Conservation (phyloP, 2,113 vertebrate genomes). For the Emydura subglobosa region DNA sequence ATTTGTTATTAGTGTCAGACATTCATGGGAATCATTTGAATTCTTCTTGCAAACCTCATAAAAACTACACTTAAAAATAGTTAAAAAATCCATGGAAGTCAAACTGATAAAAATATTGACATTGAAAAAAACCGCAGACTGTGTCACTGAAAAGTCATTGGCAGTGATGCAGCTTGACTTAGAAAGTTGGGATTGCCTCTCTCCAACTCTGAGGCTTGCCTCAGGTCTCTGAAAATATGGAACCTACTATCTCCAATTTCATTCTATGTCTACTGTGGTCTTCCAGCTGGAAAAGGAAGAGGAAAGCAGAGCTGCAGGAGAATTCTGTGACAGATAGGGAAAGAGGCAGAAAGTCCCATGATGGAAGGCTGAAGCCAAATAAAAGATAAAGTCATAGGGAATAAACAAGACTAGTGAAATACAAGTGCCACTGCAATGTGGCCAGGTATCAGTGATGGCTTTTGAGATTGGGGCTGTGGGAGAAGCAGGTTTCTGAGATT, state of each 20-base stretch:
- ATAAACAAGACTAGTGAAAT: not conserved
- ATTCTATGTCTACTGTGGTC: not conserved
- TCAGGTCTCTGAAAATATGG: not conserved
- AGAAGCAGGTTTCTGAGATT: not conserved
- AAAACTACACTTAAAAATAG: not conserved
- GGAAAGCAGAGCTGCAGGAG: not conserved
- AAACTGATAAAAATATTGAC: not conserved
- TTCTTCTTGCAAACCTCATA: not conserved
- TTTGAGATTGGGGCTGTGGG: not conserved
- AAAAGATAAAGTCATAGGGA: not conserved
- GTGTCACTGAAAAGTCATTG: not conserved
- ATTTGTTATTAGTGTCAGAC: slow-evolving; percentile 16
- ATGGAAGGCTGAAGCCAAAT: not conserved
- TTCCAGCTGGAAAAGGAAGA: not conserved
- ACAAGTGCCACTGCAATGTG: fast-evolving
- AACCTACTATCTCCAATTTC: not conserved
- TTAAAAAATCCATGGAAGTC: not conserved
- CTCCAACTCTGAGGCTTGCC: not conserved
- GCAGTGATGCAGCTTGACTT: not conserved
- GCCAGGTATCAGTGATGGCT: not conserved
- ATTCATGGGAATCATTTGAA: not conserved
- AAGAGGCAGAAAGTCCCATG: not conserved
- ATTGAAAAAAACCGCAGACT: not conserved
- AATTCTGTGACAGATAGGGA: not conserved
- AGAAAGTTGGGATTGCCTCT: not conserved